A percentile compares a stretch with the other conserved stretches of the same genome.
phyloP scores from a whole-genome alignment of 1,140 invertebrate genomes.

The Brachionus plicatilis region DNA sequence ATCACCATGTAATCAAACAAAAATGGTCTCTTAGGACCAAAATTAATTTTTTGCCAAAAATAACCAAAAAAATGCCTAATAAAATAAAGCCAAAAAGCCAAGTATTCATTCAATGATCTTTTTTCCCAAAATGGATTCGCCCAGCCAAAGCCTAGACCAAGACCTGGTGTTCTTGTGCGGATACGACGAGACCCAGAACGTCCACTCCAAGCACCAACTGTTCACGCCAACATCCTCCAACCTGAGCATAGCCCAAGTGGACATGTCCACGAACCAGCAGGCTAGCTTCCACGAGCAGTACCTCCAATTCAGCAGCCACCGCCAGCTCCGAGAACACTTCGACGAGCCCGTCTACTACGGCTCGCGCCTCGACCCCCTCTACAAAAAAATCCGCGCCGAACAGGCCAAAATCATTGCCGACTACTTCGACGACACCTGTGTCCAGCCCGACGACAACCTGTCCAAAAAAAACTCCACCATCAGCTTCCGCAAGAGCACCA shows the following conservation, averaged over 20 bases:
- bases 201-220: neutral
- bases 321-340: neutral
- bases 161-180: neutral
- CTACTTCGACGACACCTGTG: neutral
- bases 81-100: no score
- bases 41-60: neutral
- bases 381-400: neutral
- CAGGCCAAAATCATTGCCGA: neutral
- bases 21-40: neutral
- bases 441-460: neutral
- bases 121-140: neutral
- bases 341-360: neutral
- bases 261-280: neutral
- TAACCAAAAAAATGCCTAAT: no score
- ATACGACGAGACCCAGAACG: neutral
- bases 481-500: neutral
- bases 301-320: neutral
- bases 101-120: neutral
- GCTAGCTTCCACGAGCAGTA: neutral
- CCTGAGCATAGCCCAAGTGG: neutral
- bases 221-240: neutral
- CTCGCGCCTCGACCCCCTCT: neutral
- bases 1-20: neutral
- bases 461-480: neutral
- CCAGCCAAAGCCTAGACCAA: neutral